phyloP scores from a whole-genome alignment of 2,797 vertebrate genomes.

The Takifugu ocellatus region DNA sequence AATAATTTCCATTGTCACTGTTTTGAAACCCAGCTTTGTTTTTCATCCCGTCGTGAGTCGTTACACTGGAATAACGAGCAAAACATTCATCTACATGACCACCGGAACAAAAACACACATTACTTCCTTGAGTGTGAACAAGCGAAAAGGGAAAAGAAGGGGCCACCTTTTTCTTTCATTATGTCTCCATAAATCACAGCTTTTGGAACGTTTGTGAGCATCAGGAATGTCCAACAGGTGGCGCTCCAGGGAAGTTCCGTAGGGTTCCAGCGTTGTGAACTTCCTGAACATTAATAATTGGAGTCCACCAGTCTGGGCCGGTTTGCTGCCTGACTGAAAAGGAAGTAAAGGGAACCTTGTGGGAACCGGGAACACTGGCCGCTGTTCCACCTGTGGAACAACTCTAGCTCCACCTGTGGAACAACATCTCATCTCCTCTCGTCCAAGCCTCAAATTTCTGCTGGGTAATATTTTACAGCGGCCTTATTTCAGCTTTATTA shows the following conservation, averaged over 20 bases:
- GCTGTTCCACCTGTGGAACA: not conserved
- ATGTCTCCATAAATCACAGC: too few species aligned
- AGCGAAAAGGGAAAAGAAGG: too few species aligned
- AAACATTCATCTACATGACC: not conserved
- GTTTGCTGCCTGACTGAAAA: not conserved
- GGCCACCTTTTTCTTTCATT: too few species aligned
- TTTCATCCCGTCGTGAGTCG: too few species aligned
- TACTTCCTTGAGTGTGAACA: too few species aligned
- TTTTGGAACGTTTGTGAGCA: too few species aligned
- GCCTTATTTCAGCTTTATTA: slow-evolving; percentile 44
- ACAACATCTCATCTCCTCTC: slow-evolving; percentile 23
- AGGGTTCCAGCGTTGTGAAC: too few species aligned
- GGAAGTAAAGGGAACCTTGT: slow-evolving; percentile 14
- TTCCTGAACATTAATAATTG: too few species aligned
- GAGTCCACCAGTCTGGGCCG: not conserved
- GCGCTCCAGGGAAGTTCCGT: too few species aligned
- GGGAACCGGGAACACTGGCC: slow-evolving; percentile 7
- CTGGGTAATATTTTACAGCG: slow-evolving; percentile 40
- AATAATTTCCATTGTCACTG: not conserved
- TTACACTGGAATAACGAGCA: not conserved
- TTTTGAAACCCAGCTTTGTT: not conserved
- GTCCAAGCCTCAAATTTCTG: slow-evolving; percentile 46
- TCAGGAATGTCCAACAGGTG: too few species aligned
- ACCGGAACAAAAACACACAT: not conserved
- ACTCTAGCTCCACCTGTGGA: not conserved